Conservation (phyloP, 1,140 invertebrate species). For the Coelopa frigida region DNA sequence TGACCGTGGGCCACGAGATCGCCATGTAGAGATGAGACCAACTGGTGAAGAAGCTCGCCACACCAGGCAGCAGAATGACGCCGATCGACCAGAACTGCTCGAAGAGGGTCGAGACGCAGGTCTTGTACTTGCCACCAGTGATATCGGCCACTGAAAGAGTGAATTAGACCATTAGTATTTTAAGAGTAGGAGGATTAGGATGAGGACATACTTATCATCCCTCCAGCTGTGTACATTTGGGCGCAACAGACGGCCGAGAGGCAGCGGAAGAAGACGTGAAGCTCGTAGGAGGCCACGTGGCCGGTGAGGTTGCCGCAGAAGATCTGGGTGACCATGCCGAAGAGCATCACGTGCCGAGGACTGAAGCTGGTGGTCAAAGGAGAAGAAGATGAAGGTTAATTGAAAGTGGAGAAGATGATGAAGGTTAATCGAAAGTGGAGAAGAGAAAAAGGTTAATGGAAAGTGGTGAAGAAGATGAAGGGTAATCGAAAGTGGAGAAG, state of each 20-base stretch:
- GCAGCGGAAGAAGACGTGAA: conserved; percentile 45
- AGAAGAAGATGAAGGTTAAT: background rate
- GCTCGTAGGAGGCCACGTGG: conserved; percentile 39
- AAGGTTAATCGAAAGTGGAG: background rate
- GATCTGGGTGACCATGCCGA: conserved; percentile 45
- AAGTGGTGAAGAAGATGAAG: background rate
- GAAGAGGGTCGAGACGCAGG: conserved; percentile 40
- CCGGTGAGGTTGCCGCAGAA: conserved; percentile 44
- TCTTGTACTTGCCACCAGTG: conserved; percentile 40
- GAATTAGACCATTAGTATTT: background rate
- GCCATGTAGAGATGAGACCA: conserved; percentile 46
- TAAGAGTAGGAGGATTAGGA: background rate
- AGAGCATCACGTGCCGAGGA: conserved; percentile 44
- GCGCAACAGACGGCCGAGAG: conserved; percentile 44
- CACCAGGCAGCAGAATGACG: conserved; percentile 43
- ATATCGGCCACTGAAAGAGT: conserved; percentile 40
- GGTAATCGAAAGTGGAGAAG: background rate
- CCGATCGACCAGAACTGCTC: conserved; percentile 47
- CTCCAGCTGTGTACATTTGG: conserved; percentile 44
- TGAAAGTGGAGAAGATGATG: background rate
- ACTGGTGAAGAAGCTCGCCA: conserved; percentile 43
- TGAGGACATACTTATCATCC: conserved; percentile 39
- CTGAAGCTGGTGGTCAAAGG: conserved; percentile 28
- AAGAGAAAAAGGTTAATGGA: background rate
- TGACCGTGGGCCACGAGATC: conserved; percentile 44